phyloP scores from a whole-genome alignment of 2,888 invertebrate species.

The Scaptomyza polygonia region DNA sequence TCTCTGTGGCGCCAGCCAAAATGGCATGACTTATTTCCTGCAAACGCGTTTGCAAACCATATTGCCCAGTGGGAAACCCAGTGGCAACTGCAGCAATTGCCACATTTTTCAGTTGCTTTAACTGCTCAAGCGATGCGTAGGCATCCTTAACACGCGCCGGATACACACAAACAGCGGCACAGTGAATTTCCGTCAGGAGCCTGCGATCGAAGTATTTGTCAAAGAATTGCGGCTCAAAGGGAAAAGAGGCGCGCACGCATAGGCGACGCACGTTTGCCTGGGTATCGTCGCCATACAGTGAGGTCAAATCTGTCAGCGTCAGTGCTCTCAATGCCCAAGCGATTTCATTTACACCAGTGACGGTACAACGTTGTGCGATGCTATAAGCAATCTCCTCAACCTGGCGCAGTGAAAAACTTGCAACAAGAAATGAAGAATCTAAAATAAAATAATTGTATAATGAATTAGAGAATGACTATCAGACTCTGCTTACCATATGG shows the following conservation, averaged over 20 bases:
- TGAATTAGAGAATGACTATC: not conserved
- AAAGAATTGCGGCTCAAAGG: constrained; percentile 82
- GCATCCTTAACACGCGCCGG: constrained; percentile 93
- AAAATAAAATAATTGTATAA: not conserved
- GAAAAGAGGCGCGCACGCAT: constrained; percentile 88
- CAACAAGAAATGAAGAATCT: constrained; percentile 78
- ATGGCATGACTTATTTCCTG: constrained; percentile 93
- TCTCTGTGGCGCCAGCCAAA: constrained; percentile 93
- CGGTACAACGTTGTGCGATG: constrained; percentile 82
- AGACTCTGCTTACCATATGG: constrained; percentile 73
- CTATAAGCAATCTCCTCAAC: constrained; percentile 86
- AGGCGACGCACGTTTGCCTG: constrained; percentile 91
- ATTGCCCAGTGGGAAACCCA: constrained; percentile 97
- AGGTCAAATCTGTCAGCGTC: constrained; percentile 95
- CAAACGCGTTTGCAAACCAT: constrained; percentile 90
- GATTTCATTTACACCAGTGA: constrained; percentile 85
- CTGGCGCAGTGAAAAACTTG: constrained; percentile 86
- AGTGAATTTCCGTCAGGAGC: constrained; percentile 85
- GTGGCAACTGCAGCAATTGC: constrained; percentile 96
- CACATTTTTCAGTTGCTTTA: constrained; percentile 86
- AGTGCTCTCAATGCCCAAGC: constrained; percentile 94
- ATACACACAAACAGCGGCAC: constrained; percentile 98
- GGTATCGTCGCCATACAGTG: constrained; percentile 93
- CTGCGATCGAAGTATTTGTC: constrained; percentile 69
- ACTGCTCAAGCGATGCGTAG: constrained; percentile 85